Conservation (phyloP, 2,797 vertebrate genomes). For the Ambastaia sidthimunki region DNA sequence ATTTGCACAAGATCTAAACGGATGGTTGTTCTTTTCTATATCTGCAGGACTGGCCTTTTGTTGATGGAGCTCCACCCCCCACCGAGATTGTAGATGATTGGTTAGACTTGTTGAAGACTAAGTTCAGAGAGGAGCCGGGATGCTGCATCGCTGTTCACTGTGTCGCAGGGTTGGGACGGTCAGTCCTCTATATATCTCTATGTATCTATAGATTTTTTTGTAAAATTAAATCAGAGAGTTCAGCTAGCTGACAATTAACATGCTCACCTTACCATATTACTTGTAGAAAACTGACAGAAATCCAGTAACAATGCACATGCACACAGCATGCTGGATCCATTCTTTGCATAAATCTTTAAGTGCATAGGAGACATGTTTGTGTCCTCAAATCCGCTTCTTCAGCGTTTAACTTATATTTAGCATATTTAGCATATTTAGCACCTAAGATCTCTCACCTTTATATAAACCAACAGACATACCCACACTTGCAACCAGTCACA, state of each 20-base stretch:
- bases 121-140: slow-evolving; percentile 93
- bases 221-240: too few relatives aligned
- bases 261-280: background rate
- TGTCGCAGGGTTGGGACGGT: slow-evolving; percentile 94
- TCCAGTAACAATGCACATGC: slow-evolving; percentile 55
- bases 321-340: background rate
- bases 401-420: background rate
- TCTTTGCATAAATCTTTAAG: too few relatives aligned
- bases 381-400: too few relatives aligned
- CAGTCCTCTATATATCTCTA: slow-evolving; percentile 44
- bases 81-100: slow-evolving; percentile 96
- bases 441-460: background rate
- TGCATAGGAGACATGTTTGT: too few relatives aligned
- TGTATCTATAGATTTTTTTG: background rate
- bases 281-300: background rate
- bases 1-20: slow-evolving; percentile 9
- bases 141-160: slow-evolving; percentile 98
- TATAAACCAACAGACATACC: slow-evolving; percentile 17
- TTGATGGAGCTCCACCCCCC: slow-evolving; percentile 95
- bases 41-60: slow-evolving; percentile 95
- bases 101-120: slow-evolving; percentile 93
- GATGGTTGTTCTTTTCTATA: background rate
- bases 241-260: too few relatives aligned
- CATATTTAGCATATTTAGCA: background rate
- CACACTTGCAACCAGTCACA: slow-evolving; percentile 29